Percentiles rank a stretch among this genome's conserved stretches.
phyloP scores from a whole-genome alignment of 2,888 invertebrate genomes.

The Iselma pallidipennis region DNA sequence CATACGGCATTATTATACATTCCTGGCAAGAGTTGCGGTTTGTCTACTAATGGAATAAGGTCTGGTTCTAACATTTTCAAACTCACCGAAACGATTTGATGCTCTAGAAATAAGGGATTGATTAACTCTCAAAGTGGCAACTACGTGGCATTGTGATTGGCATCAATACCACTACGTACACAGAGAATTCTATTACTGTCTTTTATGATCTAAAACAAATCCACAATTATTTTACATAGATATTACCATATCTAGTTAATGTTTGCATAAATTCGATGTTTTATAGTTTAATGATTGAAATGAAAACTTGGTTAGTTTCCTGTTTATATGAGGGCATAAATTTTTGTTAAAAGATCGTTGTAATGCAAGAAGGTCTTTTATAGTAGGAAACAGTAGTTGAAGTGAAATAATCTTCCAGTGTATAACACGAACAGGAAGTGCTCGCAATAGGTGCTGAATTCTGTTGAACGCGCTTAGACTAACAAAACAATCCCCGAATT shows the following conservation, averaged over 20 bases:
- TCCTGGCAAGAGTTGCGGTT: conserved; percentile 5
- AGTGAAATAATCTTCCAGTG: conserved; percentile 42
- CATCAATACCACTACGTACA: neutral
- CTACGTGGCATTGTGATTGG: conserved; percentile 4
- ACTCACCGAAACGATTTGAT: conserved; percentile 5
- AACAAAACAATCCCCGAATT: conserved; percentile 48
- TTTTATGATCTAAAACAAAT: conserved; percentile 17
- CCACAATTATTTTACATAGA: conserved; percentile 12
- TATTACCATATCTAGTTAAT: neutral
- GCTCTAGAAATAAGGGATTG: conserved; percentile 3
- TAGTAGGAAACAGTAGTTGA: conserved; percentile 17
- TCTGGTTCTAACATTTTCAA: conserved; percentile 5
- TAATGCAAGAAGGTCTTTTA: neutral
- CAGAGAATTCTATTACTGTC: neutral
- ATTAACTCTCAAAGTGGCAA: conserved; percentile 9
- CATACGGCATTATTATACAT: conserved; percentile 5
- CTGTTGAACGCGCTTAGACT: conserved; percentile 46
- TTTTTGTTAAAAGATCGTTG: neutral
- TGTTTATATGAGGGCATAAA: neutral
- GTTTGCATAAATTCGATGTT: neutral
- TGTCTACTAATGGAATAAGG: conserved; percentile 7
- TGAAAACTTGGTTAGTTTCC: neutral
- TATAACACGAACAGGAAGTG: conserved; percentile 46
- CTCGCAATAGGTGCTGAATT: conserved; percentile 45
- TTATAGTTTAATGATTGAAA: neutral